Percentiles rank a stretch among this genome's conserved stretches.
Evolutionary conservation across 2,888 invertebrate genomes (phyloP).

Genomic region (Pristionchus arcanus): DNA sequence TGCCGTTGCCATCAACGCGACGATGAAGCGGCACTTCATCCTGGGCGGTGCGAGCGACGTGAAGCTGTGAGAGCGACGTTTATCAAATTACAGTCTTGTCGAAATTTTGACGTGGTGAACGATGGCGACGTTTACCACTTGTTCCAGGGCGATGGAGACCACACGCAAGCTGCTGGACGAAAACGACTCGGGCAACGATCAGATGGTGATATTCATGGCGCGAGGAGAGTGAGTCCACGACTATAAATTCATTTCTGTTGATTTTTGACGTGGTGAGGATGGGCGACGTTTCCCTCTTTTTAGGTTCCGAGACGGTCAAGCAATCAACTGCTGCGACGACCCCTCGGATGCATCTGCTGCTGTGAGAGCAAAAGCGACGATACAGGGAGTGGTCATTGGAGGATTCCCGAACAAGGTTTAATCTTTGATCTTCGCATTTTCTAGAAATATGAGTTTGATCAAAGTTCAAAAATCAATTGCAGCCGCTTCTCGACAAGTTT

Average conservation of each 20-base stretch:
- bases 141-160: conserved; percentile 29
- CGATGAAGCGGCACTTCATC: conserved; percentile 46
- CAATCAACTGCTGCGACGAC: conserved; percentile 55
- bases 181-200: conserved; percentile 50
- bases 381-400: conserved; percentile 54
- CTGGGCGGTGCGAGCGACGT: conserved; percentile 52
- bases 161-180: conserved; percentile 37
- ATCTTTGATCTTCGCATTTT: neutral
- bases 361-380: conserved; percentile 35
- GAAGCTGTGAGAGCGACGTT: conserved; percentile 29
- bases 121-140: neutral
- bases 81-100: neutral
- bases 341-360: conserved; percentile 17
- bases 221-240: conserved; percentile 48
- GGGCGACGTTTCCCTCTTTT: neutral
- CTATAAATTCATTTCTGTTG: neutral
- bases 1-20: conserved; percentile 40
- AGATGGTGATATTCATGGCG: conserved; percentile 52
- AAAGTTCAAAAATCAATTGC: neutral
- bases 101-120: neutral
- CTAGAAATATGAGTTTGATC: neutral
- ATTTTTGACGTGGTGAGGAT: neutral
- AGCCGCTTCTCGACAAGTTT: conserved; percentile 51
- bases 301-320: conserved; percentile 30
- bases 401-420: conserved; percentile 55